Percentiles rank a stretch among this genome's conserved stretches.
Evolutionary conservation across 2,797 vertebrate species (phyloP).

Genomic region (Moxostoma hubbsi): DNA sequence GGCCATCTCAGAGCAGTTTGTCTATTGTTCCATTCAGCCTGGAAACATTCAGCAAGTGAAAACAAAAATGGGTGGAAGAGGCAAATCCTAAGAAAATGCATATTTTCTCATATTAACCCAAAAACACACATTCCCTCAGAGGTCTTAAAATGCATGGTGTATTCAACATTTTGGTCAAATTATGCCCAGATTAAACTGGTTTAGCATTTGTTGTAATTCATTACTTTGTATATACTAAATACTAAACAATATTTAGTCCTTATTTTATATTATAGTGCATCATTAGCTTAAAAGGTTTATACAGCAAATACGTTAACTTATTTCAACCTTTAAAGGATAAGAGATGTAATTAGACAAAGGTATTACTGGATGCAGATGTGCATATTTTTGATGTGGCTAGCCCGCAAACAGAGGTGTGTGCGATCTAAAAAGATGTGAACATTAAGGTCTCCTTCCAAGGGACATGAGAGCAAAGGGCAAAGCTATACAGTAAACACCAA

Average conservation of each 20-base stretch:
- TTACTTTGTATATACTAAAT: too few relatives aligned
- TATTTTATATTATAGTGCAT: slow-evolving; percentile 10
- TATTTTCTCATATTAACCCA: background rate
- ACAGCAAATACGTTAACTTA: background rate
- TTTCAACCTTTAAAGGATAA: background rate
- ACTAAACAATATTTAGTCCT: background rate
- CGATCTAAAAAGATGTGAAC: slow-evolving; percentile 8
- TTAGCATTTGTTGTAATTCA: background rate
- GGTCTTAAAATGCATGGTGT: background rate
- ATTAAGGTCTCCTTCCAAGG: slow-evolving; percentile 36
- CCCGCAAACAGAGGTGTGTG: slow-evolving; percentile 35
- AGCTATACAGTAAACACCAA: slow-evolving; percentile 52
- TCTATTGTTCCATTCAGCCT: slow-evolving; percentile 17
- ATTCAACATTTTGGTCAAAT: background rate
- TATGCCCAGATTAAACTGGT: background rate
- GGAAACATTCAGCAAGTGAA: slow-evolving; percentile 19
- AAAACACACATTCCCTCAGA: background rate
- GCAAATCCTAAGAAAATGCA: too few relatives aligned
- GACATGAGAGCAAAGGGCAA: slow-evolving; percentile 37
- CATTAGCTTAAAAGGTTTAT: slow-evolving; percentile 21
- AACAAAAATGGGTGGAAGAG: slow-evolving; percentile 1
- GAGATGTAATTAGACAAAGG: slow-evolving; percentile 24
- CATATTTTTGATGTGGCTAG: slow-evolving; percentile 2
- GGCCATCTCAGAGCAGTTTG: slow-evolving; percentile 33
- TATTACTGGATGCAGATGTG: slow-evolving; percentile 5